These are phyloP conservation scores for Athalia circularis DNA, from an alignment of 2,888 invertebrate species.

Conservation along the genomic window DNA sequence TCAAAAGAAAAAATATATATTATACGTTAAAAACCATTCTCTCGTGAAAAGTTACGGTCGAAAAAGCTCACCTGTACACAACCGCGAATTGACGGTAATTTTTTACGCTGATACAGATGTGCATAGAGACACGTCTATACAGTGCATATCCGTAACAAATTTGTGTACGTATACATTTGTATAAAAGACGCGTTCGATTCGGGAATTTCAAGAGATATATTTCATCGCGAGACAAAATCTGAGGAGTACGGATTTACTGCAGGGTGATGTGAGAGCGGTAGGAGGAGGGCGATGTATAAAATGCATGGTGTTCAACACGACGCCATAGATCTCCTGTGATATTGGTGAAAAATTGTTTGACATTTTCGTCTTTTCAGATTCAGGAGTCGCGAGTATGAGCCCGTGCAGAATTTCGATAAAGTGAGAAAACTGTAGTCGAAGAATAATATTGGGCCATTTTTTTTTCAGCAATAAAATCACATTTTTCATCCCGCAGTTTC, in stretches of 20 bases:
- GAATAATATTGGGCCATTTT: constrained; percentile 29
- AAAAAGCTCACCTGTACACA: no score
- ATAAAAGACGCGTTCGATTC: not conserved
- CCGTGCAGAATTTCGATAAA: not conserved
- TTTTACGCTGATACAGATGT: no score
- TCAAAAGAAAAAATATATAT: not conserved
- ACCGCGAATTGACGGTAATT: no score
- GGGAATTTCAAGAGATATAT: constrained; percentile 6
- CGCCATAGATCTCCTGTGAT: constrained; percentile 28
- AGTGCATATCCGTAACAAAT: not conserved
- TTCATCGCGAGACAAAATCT: constrained; percentile 35
- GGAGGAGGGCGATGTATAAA: not conserved
- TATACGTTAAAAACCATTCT: not conserved
- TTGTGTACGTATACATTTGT: not conserved
- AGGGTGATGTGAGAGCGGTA: not conserved
- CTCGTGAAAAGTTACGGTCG: not conserved
- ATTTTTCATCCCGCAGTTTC: constrained; percentile 8
- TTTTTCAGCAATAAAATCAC: constrained; percentile 23
- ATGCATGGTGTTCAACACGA: not conserved
- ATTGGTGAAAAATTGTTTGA: constrained; percentile 44
- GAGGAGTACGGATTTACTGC: constrained; percentile 29
- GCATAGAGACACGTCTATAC: not conserved
- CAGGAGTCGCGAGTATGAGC: not conserved
- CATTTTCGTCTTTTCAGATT: constrained; percentile 26
- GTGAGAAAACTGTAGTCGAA: constrained; percentile 28